Base-by-base conservation (phyloP, 1,140 invertebrate species). In the Camponotus vicinus region DNA sequence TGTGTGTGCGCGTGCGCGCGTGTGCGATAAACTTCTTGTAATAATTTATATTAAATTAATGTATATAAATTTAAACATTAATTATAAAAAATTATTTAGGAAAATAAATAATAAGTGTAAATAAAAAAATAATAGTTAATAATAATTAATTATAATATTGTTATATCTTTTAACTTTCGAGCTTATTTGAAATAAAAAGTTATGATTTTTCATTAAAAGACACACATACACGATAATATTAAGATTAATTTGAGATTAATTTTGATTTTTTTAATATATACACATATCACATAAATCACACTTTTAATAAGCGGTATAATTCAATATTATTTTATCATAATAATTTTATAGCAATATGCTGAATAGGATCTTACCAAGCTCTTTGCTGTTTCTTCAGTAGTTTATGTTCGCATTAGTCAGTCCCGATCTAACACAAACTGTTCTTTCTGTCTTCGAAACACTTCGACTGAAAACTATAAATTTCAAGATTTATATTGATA, bases 371-470 rank as follows among this genome's bases (percentile, higher is more conserved):
- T 80, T 80, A 80, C 64, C n/a, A 7, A 0, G 69, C 55, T 55
- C 13, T 40, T 6, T 34, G n/a, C 1, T 5, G 27, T 8, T 27
- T 37, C 5, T 5, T 55, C 6, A 80, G 32, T 79, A 69, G 61
- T 52, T 69, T 2, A 27, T 69, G 34, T 32, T 40, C 9, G 4
- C 7, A 80, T 11, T 69, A 69, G 42, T 80, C 77, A 79, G n/a
- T 4, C 77, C 6, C 32, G n/a, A 15, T 18, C 13, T n/a, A 6
- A 15, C 21, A 45, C 15, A 45, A 67, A 34, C 8, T 9, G 45
- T 9, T 45, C 18, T 27, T 37, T 0, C 32, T 37, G 37, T 79
- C 45, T 55, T 69, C 2, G 9, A n/a, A 70, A 18, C 18, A 27
- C n/a, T 67, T 67, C 61, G 15, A 78, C 15, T n/a, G 2, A 69